A percentile compares a stretch with the other conserved stretches of the same genome.
phyloP scores from a whole-genome alignment of 1,140 invertebrate species.

The Microplitis mediator region DNA sequence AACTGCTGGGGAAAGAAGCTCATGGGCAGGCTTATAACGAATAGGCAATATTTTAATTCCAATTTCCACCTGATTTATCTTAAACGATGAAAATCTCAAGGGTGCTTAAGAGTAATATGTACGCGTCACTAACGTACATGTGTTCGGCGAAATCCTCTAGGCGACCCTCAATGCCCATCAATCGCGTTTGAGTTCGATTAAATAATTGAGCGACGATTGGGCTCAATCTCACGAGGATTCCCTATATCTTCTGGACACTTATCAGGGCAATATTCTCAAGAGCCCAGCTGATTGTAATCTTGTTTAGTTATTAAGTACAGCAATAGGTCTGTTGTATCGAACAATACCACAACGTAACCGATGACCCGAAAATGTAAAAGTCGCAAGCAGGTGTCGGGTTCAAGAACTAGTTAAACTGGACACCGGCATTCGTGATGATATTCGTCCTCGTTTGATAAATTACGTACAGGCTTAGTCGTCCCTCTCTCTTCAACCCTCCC shows the following conservation, averaged over 20 bases:
- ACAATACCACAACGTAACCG: neutral
- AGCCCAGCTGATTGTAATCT: neutral
- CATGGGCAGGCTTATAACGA: too few relatives aligned
- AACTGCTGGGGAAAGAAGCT: too few relatives aligned
- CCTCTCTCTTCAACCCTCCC: neutral
- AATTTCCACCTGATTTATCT: too few relatives aligned
- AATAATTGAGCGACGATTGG: conserved; percentile 26
- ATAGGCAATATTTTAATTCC: too few relatives aligned
- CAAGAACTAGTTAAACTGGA: conserved; percentile 39
- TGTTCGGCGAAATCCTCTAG: conserved; percentile 19
- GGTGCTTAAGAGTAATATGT: neutral
- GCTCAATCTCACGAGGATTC: neutral
- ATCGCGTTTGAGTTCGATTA: conserved; percentile 18
- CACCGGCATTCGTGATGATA: conserved; percentile 39
- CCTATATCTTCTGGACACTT: conserved; percentile 11
- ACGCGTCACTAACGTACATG: conserved; percentile 18
- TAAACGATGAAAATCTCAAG: neutral
- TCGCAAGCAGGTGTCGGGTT: conserved; percentile 9
- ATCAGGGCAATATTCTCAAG: conserved; percentile 9
- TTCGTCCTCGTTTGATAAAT: neutral
- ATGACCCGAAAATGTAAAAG: neutral
- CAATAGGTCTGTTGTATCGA: neutral
- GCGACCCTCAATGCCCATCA: conserved; percentile 17
- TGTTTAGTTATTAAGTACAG: neutral
- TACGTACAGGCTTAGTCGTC: neutral